Conservation (phyloP, 1,140 invertebrate genomes). For the Caenorhabditis latens region DNA sequence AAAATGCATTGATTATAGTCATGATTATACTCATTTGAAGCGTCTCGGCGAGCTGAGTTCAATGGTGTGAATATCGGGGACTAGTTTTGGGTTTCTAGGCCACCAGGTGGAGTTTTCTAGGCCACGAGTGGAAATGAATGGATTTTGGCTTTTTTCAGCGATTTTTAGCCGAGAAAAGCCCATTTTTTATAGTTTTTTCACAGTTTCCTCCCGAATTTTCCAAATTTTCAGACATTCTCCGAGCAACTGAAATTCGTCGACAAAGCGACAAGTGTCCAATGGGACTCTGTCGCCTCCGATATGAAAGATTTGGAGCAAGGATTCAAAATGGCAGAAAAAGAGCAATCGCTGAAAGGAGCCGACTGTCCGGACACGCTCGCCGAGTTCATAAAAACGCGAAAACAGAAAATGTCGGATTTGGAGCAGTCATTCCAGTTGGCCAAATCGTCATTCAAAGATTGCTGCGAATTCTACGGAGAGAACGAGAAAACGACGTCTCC, state of each 20-base stretch:
- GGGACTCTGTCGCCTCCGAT: slow-evolving; percentile 65
- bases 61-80: neutral
- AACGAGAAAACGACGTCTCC: slow-evolving; percentile 65
- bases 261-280: slow-evolving; percentile 69
- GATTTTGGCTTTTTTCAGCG: too few relatives aligned
- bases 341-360: slow-evolving; percentile 66
- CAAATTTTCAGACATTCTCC: slow-evolving; percentile 64
- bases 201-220: neutral
- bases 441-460: slow-evolving; percentile 66
- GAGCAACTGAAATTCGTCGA: slow-evolving; percentile 76
- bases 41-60: neutral
- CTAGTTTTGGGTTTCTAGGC: neutral
- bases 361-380: slow-evolving; percentile 64
- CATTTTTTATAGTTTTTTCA: neutral
- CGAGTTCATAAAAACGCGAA: slow-evolving; percentile 64
- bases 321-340: slow-evolving; percentile 68
- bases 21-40: too few relatives aligned
- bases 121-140: neutral
- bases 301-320: slow-evolving; percentile 65
- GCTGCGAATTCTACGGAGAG: slow-evolving; percentile 73
- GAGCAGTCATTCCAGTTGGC: slow-evolving; percentile 60
- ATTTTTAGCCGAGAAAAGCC: neutral
- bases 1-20: too few relatives aligned
- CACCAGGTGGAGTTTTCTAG: neutral
- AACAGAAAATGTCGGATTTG: slow-evolving; percentile 62